phyloP scores from a whole-genome alignment of 2,888 invertebrate genomes.

The Rutpela maculata region DNA sequence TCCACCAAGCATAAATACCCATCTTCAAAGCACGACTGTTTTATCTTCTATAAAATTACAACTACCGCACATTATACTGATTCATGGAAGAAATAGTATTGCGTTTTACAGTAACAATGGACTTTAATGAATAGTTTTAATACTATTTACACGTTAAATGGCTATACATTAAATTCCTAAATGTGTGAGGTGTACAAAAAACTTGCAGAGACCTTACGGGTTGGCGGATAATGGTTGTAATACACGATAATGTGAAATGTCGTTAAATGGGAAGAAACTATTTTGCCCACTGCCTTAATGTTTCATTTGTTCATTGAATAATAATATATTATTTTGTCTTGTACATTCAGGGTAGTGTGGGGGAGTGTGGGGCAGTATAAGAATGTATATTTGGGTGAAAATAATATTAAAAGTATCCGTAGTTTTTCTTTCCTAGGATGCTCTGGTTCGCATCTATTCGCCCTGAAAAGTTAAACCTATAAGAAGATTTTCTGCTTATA shows the following conservation, averaged over 20 bases:
- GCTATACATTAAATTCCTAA: slow-evolving; percentile 8
- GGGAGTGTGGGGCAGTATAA: too few species aligned
- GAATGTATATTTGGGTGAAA: too few species aligned
- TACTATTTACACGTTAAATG: slow-evolving; percentile 3
- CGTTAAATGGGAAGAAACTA: background rate
- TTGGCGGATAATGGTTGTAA: slow-evolving; percentile 40
- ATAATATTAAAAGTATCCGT: too few species aligned
- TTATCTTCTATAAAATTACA: slow-evolving; percentile 1
- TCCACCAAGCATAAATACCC: slow-evolving; percentile 7
- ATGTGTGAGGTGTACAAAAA: slow-evolving; percentile 41
- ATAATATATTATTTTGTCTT: background rate
- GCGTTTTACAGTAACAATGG: background rate
- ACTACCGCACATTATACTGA: slow-evolving; percentile 2
- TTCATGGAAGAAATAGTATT: background rate
- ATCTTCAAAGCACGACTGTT: background rate
- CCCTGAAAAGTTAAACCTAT: too few species aligned
- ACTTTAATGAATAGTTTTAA: slow-evolving; percentile 4
- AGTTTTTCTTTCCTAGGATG: too few species aligned
- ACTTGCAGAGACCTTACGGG: slow-evolving; percentile 43
- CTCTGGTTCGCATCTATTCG: too few species aligned
- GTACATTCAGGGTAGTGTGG: too few species aligned
- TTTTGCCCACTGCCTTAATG: background rate
- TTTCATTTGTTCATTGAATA: background rate
- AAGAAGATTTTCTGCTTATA: too few species aligned
- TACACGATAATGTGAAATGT: background rate